These are phyloP conservation scores for Loxodonta africana DNA, from an alignment of 2,113 vertebrate species.

Conservation along the genomic window DNA sequence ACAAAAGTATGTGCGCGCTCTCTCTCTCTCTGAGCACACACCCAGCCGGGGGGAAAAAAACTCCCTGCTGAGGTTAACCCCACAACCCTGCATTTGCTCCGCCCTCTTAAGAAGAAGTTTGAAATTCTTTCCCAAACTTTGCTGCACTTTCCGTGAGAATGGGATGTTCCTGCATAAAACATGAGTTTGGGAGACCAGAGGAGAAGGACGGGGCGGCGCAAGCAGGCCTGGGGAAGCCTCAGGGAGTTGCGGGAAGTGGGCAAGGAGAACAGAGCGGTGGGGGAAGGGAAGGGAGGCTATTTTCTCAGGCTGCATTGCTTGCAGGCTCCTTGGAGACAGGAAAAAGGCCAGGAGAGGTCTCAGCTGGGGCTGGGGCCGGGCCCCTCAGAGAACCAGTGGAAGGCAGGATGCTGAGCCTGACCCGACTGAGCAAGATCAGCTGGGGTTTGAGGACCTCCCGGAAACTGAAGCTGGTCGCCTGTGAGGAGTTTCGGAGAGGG, in stretches of 20 bases:
- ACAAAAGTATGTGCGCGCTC: not conserved
- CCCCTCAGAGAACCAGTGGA: conserved; percentile 53
- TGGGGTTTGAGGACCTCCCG: conserved; percentile 34
- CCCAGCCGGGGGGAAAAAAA: conserved; percentile 3
- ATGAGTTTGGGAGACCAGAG: conserved; percentile 81
- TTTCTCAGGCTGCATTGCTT: conserved; percentile 85
- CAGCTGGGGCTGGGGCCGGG: conserved; percentile 71
- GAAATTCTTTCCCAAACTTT: conserved; percentile 83
- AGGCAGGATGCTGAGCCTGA: conserved; percentile 52
- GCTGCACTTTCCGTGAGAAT: conserved; percentile 84
- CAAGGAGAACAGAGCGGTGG: conserved; percentile 53
- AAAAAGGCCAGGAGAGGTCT: conserved; percentile 84
- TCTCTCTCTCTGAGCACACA: not conserved
- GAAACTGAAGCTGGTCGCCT: conserved; percentile 16
- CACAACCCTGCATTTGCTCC: conserved; percentile 63
- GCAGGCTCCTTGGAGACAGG: conserved; percentile 88
- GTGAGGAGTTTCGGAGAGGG: not conserved
- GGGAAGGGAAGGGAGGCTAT: conserved; percentile 79
- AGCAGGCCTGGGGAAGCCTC: conserved; percentile 24
- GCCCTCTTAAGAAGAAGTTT: conserved; percentile 74
- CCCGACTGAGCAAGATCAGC: not conserved
- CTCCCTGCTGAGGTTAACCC: conserved; percentile 65
- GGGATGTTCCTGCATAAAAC: conserved; percentile 86
- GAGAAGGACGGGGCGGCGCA: conserved; percentile 17
- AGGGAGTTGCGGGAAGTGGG: conserved; percentile 43